Evolutionary conservation across 2,888 invertebrate species (phyloP), one percentile per base, ranked within the genome.

Genomic region (Eupeodes latifasciatus): DNA sequence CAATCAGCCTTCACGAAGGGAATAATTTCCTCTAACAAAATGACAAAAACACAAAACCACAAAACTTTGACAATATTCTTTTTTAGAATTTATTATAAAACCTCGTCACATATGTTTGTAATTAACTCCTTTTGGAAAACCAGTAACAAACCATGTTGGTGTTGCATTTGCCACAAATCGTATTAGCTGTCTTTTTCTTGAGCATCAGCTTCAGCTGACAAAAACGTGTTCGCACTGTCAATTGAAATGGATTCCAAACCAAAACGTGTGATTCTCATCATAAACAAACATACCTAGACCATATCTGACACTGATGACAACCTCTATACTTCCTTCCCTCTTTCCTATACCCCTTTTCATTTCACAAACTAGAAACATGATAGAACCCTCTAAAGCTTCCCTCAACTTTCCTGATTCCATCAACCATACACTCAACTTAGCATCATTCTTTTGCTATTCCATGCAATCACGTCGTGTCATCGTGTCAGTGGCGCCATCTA

Each of bases 121-220:
- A 87, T 87, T 84, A 87, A 87, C 84, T 87, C 76, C 84, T 77
- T 40, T 87, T 87, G 80, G 55, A 16, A 72, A 66, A 72, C 72
- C 71, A 81, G 78, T 34, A 64, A 55, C 61, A 62, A 44, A 51
- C 69, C 49, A 51, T 74, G 27, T 27, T 27, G 49, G 62, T 83
- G 75, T 77, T 83, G 80, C 87, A 76, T 80, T 83, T 74, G 66
- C 76, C 84, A 74, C 84, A 83, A 87, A 87, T 77, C 72, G 61
- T 36, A 87, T 80, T 59, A 79, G 66, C 55, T 69, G 6, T 40
- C 49, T 36, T 78, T 51, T 76, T 79, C 75, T 34, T 34, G 34
- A 59, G 59, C 47, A 71, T 11, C 47, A 59, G 61, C 27, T 27
- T 27, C 27, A 27, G 27, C 27, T 27, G 27, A 27, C 27, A 36